Evolutionary conservation across 2,113 vertebrate genomes (phyloP).

Genomic region (Albula goreensis): DNA sequence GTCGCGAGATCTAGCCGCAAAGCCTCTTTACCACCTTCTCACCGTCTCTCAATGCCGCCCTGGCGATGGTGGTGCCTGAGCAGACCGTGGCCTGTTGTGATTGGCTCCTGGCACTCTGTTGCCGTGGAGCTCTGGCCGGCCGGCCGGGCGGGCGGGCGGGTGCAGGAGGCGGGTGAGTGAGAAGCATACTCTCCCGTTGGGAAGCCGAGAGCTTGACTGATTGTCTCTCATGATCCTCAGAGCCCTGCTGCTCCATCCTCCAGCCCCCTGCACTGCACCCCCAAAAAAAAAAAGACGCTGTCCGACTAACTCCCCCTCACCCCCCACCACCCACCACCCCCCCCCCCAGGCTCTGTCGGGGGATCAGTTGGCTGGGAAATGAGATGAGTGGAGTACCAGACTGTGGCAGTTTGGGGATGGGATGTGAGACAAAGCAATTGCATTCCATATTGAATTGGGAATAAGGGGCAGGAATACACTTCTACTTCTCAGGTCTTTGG

Average conservation of each 20-base stretch:
- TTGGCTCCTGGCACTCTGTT: no score
- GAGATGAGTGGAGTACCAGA: conserved; percentile 58
- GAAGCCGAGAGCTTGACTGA: neutral
- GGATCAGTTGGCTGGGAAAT: conserved; percentile 51
- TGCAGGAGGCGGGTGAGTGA: neutral
- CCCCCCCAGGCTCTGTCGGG: conserved; percentile 42
- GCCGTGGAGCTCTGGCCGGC: no score
- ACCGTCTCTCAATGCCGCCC: no score
- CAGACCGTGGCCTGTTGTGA: no score
- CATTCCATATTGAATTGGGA: conserved; percentile 77
- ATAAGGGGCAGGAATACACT: conserved; percentile 64
- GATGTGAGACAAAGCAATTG: conserved; percentile 74
- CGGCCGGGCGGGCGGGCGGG: no score
- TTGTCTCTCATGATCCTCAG: neutral
- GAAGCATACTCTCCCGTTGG: neutral
- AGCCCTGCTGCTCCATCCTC: neutral
- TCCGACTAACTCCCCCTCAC: neutral
- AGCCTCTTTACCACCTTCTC: no score
- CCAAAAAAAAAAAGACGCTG: neutral
- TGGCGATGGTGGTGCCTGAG: no score
- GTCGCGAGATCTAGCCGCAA: no score
- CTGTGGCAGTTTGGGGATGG: conserved; percentile 64
- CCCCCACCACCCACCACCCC: neutral
- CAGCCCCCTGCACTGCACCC: no score
- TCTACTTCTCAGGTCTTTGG: conserved; percentile 43